Evolutionary conservation across 2,888 invertebrate species (phyloP), one percentile per base, ranked within the genome.

Genomic region (Ectemnius cavifrons): DNA sequence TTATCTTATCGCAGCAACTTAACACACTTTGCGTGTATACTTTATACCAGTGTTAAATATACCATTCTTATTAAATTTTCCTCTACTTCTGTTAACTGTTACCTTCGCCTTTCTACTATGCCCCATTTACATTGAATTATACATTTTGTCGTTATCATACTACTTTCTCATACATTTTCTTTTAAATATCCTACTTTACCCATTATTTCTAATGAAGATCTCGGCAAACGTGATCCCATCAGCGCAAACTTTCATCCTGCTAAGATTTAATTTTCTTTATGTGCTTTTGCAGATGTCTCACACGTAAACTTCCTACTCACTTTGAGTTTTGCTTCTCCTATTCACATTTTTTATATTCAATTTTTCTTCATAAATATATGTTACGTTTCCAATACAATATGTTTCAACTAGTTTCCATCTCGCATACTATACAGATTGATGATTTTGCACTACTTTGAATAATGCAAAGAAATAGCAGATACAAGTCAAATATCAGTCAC

Each of bases 121-220:
- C 47, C 5, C 11, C 57, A 16, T 65, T 67, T 58, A 67, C 45
- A 16, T 11, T 63, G 58, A 60, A 65, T 49, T 46, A 61, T 20
- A 63, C 58, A 67, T 66, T 78, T 68, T 74, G 49, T 47, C 63
- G 52, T 52, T 67, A 65, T 68, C 61, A 64, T 63, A 73, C 73
- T 66, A 63, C 60, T 66, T 73, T 71, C 80, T 76, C 75, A 73
- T 79, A 82, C 61, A 75, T 73, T 58, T 79, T 79, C 68, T 74
- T 75, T 64, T 73, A 73, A 67, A 63, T 83, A 81, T 47, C 67
- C 73, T 83, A 82, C 52, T 63, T 77, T 82, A 82, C 74, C 72
- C 58, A 79, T 81, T 82, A 79, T 63, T 75, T 52, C 75, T 56
- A 75, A 71, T 61, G 66, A 73, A 75, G 79, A 69, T 81, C 67